Conservation (phyloP, 2,113 vertebrate genomes). For the Plecturocebus donacophilus region DNA sequence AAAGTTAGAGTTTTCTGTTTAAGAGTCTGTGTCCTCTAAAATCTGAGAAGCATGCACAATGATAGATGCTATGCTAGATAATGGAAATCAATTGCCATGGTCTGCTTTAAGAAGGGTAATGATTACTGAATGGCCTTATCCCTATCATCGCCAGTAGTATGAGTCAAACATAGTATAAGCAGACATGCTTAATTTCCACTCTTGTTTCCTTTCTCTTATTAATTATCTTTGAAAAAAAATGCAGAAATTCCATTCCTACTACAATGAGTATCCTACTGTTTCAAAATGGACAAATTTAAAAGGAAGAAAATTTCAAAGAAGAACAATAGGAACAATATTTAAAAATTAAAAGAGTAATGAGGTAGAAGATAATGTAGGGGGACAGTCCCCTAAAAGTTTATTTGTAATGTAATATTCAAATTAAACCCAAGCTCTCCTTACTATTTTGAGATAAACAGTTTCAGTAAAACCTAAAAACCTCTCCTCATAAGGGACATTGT, state of each 20-base stretch:
- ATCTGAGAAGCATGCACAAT: neutral
- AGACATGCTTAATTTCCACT: neutral
- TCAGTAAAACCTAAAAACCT: neutral
- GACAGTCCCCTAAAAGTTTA: neutral
- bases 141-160: neutral
- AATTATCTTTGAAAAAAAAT: constrained; percentile 30
- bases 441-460: neutral
- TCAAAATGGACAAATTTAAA: neutral
- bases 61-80: neutral
- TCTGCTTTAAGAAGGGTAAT: constrained; percentile 9
- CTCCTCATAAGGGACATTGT: neutral
- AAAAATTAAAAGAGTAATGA: neutral
- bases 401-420: neutral
- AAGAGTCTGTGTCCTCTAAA: constrained; percentile 3
- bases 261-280: neutral
- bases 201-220: neutral
- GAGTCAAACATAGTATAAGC: neutral
- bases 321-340: neutral
- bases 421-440: neutral
- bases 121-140: neutral
- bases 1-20: neutral
- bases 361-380: neutral
- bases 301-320: neutral
- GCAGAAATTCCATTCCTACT: neutral
- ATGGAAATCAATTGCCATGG: neutral